Evolutionary conservation across 2,113 vertebrate species (phyloP).

Genomic region (Halcyon senegalensis): DNA sequence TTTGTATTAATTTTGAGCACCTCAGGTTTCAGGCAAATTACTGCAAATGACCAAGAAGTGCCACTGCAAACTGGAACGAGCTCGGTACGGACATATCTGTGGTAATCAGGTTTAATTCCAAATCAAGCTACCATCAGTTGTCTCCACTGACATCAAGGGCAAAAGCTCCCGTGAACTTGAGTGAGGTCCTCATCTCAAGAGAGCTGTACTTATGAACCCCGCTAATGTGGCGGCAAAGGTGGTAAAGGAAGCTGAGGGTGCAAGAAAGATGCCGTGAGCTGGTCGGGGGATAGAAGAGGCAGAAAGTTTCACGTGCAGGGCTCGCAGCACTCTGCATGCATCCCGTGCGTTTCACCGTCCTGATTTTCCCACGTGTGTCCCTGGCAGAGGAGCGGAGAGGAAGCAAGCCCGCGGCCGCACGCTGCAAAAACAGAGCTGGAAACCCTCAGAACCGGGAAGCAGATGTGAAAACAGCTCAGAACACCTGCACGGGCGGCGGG

Average conservation of each 20-base stretch:
- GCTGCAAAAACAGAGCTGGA: background rate
- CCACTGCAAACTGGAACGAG: background rate
- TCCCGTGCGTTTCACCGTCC: fast-evolving
- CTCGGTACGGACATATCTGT: fast-evolving
- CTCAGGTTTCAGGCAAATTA: background rate
- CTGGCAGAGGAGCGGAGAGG: background rate
- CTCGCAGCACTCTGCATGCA: background rate
- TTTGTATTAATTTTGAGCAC: background rate
- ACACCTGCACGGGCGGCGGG: background rate
- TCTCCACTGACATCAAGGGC: fast-evolving
- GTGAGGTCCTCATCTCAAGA: fast-evolving
- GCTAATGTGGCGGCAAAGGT: fast-evolving
- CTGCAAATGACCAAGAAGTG: fast-evolving
- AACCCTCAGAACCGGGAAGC: background rate
- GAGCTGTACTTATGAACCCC: fast-evolving
- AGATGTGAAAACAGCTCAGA: fast-evolving
- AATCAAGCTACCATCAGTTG: fast-evolving
- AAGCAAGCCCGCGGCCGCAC: background rate
- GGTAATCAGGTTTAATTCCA: background rate
- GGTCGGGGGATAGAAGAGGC: fast-evolving
- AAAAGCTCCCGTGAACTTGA: background rate
- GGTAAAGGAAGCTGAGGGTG: fast-evolving
- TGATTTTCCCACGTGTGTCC: background rate
- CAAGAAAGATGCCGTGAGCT: background rate
- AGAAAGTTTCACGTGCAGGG: background rate